Base-by-base conservation (phyloP, 2,797 vertebrate genomes). In the Iguana delicatissima region DNA sequence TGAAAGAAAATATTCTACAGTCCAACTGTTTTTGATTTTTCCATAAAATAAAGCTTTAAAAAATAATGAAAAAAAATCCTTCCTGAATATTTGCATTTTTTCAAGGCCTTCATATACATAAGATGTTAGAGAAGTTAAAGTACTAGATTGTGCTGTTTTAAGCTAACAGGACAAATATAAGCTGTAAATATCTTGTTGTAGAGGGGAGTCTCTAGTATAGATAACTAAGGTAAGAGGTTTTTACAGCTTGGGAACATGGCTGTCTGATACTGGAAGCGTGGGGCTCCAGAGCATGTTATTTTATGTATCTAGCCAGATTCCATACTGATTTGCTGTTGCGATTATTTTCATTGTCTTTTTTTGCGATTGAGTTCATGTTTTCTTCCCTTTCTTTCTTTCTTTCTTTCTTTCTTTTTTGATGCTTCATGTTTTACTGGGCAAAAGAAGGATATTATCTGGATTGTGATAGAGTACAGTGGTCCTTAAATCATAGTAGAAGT, bases 221-320 rank as follows among this genome's bases (percentile, higher is more conserved):
- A 26, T 29, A 73, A 46, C 29, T 82, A 50, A 35, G 50, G 35
- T 55, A 24, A 79, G 20, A 38, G 20, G 20, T 55, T 16, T 84
- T 84, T 69, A 32, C 38, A 69, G 32, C 29, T 84, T 59, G 50
- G n/a, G 52, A 77, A 62, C 73, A 8, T 76, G 76, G 24, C 52
- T 29, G 42, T 89, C 38, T 46, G 35, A 9, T 32, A 73, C 50
- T 89, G 52, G 12, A 89, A 73, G 74, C 38, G 26, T 38, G 5
- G 4, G 22, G 74, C 7, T 85, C 20, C 59, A 16, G 20, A 29
- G 24, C 46, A 67, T 24, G 0, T 24, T 62, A 18, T 52, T 69
- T 84, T 69, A 62, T 69, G 26, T 69, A 29, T 84, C 83, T 84
- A 38, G 29, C 13, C 13, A 87, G 26, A 10, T 84, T 89, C 77